These are phyloP conservation scores for Phoxinus phoxinus DNA, from an alignment of 2,113 vertebrate species.

Conservation along the genomic window DNA sequence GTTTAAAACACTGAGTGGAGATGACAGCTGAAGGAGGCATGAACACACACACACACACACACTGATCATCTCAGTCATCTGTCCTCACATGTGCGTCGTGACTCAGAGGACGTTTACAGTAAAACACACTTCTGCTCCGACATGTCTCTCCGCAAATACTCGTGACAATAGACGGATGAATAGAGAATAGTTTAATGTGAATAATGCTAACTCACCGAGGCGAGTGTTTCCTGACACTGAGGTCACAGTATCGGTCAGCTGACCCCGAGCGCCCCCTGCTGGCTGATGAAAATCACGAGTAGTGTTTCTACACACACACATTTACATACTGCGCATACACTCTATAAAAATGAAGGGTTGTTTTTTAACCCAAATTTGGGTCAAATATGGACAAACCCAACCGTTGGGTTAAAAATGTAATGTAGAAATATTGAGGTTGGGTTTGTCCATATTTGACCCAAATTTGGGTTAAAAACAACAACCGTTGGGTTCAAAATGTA, in stretches of 20 bases:
- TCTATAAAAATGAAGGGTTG: too few species aligned
- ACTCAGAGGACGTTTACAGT: conserved; percentile 26
- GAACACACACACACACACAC: neutral
- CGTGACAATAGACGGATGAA: neutral
- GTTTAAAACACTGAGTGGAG: conserved; percentile 56
- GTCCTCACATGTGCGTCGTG: conserved; percentile 17
- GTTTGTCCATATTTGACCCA: too few species aligned
- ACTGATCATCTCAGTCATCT: conserved; percentile 22
- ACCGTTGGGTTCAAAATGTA: too few species aligned
- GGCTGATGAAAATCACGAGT: too few species aligned
- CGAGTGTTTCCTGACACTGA: neutral
- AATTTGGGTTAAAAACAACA: too few species aligned
- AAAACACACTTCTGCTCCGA: neutral
- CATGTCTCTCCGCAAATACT: neutral
- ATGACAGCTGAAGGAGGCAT: conserved; percentile 45
- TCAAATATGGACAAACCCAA: too few species aligned
- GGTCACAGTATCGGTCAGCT: neutral
- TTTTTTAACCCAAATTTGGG: too few species aligned
- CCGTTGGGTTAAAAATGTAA: too few species aligned
- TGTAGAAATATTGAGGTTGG: too few species aligned
- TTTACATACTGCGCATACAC: neutral
- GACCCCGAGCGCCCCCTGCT: neutral
- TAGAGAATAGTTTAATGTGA: neutral
- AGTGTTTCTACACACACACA: neutral
- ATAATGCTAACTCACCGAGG: neutral